A percentile compares a stretch with the other conserved stretches of the same genome.
Evolutionary conservation across 2,113 vertebrate species (phyloP).

Genomic region (Onychostruthus taczanowskii): DNA sequence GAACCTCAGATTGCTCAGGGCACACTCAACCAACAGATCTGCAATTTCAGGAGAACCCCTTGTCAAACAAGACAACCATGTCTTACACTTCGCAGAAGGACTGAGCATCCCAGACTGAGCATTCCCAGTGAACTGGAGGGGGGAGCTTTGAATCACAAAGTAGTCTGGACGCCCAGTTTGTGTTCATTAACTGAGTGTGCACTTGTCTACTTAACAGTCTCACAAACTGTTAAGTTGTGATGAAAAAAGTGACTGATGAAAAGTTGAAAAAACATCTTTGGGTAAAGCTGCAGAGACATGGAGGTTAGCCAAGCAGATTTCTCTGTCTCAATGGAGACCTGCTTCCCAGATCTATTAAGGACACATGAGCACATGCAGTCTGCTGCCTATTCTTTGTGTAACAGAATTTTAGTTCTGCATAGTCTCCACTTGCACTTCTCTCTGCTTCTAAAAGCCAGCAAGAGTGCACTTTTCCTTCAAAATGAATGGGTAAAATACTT

Average conservation of each 20-base stretch:
- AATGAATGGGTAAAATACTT: background rate
- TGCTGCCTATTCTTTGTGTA: background rate
- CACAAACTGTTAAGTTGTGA: background rate
- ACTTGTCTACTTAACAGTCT: background rate
- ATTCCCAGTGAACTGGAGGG: background rate
- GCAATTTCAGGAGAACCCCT: background rate
- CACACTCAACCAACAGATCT: background rate
- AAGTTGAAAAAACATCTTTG: background rate
- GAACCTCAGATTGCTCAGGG: background rate
- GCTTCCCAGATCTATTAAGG: background rate
- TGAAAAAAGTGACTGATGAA: background rate
- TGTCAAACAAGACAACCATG: accelerated
- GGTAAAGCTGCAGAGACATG: background rate
- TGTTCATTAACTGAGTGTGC: background rate
- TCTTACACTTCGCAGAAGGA: background rate
- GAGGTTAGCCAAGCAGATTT: background rate
- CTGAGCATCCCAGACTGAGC: too few relatives aligned
- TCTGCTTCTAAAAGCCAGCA: background rate
- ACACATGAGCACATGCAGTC: background rate
- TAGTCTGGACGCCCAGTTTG: background rate
- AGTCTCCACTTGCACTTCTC: background rate
- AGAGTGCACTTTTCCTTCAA: background rate
- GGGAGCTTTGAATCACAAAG: background rate
- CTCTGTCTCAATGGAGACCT: background rate
- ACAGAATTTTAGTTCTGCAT: background rate